Conservation (phyloP, 1,140 invertebrate species). For the Zaprionus tsacasi region DNA sequence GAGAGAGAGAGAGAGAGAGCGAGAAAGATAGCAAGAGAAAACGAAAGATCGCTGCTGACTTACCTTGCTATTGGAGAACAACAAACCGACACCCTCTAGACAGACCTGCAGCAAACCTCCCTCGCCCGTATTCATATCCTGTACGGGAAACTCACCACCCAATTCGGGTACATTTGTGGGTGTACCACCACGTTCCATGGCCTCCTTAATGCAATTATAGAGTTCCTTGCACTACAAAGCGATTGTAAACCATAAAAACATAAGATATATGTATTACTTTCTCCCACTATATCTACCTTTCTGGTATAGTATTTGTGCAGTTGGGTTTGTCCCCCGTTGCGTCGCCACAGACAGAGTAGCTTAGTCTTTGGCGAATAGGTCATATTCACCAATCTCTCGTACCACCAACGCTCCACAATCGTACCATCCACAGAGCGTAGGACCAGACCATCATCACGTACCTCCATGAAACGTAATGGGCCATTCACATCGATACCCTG, state of each 20-base stretch:
- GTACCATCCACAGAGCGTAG: constrained; percentile 92
- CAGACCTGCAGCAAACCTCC: constrained; percentile 99
- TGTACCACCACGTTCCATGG: constrained; percentile 97
- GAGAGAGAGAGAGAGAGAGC: constrained; percentile 26
- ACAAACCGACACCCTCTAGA: constrained; percentile 99
- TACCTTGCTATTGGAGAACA: constrained; percentile 99
- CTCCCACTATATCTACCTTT: constrained; percentile 89
- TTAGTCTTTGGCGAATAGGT: constrained; percentile 99
- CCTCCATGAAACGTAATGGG: constrained; percentile 98
- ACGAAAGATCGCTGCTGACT: constrained; percentile 49
- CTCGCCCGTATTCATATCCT: constrained; percentile 97
- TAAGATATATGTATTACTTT: not conserved
- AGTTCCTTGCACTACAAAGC: constrained; percentile 96
- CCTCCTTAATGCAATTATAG: constrained; percentile 99
- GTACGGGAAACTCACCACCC: constrained; percentile 99
- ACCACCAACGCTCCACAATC: constrained; percentile 99
- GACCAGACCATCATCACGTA: constrained; percentile 98
- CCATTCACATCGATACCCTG: constrained; percentile 95
- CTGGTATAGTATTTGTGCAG: constrained; percentile 99
- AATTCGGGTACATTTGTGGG: constrained; percentile 93
- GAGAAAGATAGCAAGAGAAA: constrained; percentile 31
- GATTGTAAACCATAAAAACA: too few relatives aligned
- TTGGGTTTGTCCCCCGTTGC: constrained; percentile 93
- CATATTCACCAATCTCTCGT: constrained; percentile 99
- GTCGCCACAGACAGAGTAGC: constrained; percentile 97